Evolutionary conservation across 2,888 invertebrate genomes (phyloP).

Genomic region (Tineola bisselliella): DNA sequence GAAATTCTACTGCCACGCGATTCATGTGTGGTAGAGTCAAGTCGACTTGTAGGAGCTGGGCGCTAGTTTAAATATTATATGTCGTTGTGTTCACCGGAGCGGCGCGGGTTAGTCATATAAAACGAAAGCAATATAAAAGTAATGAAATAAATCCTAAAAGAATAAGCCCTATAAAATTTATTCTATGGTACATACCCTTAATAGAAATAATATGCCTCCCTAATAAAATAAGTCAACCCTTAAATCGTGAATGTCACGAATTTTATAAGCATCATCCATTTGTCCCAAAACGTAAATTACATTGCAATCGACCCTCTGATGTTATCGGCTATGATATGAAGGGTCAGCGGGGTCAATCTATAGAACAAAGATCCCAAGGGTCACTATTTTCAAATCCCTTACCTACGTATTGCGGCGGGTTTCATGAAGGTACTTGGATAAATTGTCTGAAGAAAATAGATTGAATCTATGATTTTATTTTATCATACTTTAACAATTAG

Average conservation of each 20-base stretch:
- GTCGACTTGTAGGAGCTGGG: too few species aligned
- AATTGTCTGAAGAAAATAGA: not conserved
- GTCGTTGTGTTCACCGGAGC: too few species aligned
- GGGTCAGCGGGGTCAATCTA: constrained; percentile 1
- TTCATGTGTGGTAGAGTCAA: too few species aligned
- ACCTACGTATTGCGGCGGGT: not conserved
- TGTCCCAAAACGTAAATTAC: constrained; percentile 12
- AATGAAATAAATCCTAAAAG: too few species aligned
- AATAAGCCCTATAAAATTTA: too few species aligned
- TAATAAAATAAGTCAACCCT: not conserved
- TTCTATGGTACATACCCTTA: not conserved
- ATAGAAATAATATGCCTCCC: not conserved
- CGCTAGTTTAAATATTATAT: too few species aligned
- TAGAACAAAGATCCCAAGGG: constrained; percentile 1
- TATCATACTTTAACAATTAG: too few species aligned
- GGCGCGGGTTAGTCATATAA: too few species aligned
- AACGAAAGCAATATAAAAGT: too few species aligned
- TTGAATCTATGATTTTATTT: not conserved
- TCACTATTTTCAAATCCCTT: constrained; percentile 1
- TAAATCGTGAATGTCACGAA: not conserved
- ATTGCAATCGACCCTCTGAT: not conserved
- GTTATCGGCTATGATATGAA: constrained; percentile 4
- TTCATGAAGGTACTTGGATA: not conserved
- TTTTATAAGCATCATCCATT: not conserved
- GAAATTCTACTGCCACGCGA: too few species aligned